A percentile compares a stretch with the other conserved stretches of the same genome.
phyloP scores from a whole-genome alignment of 2,113 vertebrate species.

The Brachyhypopomus occidentalis region DNA sequence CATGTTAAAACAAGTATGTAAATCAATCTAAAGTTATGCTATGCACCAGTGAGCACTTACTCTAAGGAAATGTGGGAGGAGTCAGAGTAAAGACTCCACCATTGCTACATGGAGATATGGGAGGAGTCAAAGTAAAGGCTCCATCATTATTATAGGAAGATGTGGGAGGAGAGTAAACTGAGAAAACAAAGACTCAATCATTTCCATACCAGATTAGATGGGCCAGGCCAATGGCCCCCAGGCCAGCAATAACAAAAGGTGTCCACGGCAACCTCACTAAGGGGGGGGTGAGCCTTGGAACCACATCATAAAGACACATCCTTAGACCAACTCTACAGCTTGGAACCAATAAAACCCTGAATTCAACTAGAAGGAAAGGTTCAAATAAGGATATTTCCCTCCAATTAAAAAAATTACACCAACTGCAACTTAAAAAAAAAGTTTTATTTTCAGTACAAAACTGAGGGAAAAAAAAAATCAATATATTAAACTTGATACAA shows the following conservation, averaged over 20 bases:
- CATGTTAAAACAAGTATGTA: neutral
- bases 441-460: conserved; percentile 80
- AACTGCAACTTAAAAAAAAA: conserved; percentile 47
- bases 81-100: too few relatives aligned
- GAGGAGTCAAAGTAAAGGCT: too few relatives aligned
- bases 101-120: too few relatives aligned
- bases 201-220: conserved; percentile 49
- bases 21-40: neutral
- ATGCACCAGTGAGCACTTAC: neutral
- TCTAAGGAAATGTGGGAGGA: neutral
- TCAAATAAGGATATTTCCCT: too few relatives aligned
- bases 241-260: conserved; percentile 37
- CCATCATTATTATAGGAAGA: too few relatives aligned
- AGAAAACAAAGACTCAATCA: conserved; percentile 33
- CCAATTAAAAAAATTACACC: neutral
- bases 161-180: conserved; percentile 13
- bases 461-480: conserved; percentile 59
- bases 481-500: conserved; percentile 84
- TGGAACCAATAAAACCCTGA: neutral
- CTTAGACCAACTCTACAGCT: neutral
- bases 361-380: too few relatives aligned
- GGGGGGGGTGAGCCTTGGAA: conserved; percentile 9
- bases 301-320: neutral
- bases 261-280: conserved; percentile 17
- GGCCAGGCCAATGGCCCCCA: conserved; percentile 28